Evolutionary conservation across 2,888 invertebrate species (phyloP).

Genomic region (Agrotis exclamationis): DNA sequence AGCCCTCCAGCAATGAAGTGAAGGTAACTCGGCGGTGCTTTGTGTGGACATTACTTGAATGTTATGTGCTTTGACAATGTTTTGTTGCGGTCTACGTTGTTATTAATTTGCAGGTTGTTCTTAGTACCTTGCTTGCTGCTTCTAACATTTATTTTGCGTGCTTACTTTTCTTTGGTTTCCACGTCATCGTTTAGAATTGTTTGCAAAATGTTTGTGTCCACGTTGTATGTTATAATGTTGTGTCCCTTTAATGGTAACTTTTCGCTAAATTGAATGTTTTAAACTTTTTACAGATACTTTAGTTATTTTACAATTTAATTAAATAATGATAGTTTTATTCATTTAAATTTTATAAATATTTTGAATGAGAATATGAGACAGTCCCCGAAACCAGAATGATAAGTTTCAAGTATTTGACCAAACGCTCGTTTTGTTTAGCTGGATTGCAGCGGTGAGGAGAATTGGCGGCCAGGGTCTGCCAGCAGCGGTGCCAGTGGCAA

Average conservation of each 20-base stretch:
- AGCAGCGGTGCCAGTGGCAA: constrained; percentile 85
- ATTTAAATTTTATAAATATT: neutral
- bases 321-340: neutral
- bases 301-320: neutral
- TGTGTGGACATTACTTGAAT: constrained; percentile 69
- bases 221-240: constrained; percentile 19
- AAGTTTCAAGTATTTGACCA: constrained; percentile 1
- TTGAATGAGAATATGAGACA: neutral
- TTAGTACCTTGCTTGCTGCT: constrained; percentile 72
- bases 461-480: constrained; percentile 86
- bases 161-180: constrained; percentile 58
- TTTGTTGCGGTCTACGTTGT: constrained; percentile 70
- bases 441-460: constrained; percentile 88
- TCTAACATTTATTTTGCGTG: constrained; percentile 68
- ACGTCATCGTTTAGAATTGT: constrained; percentile 41
- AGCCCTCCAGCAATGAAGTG: constrained; percentile 88
- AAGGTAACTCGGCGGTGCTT: constrained; percentile 86
- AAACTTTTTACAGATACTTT: neutral
- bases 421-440: constrained; percentile 71
- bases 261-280: neutral
- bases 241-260: neutral
- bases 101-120: constrained; percentile 68
- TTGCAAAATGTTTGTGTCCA: constrained; percentile 35
- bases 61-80: constrained; percentile 70
- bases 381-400: neutral